These are phyloP conservation scores for Stichodactyla helianthus DNA, from an alignment of 64 coral and sea anemone species.

Conservation along the genomic window DNA sequence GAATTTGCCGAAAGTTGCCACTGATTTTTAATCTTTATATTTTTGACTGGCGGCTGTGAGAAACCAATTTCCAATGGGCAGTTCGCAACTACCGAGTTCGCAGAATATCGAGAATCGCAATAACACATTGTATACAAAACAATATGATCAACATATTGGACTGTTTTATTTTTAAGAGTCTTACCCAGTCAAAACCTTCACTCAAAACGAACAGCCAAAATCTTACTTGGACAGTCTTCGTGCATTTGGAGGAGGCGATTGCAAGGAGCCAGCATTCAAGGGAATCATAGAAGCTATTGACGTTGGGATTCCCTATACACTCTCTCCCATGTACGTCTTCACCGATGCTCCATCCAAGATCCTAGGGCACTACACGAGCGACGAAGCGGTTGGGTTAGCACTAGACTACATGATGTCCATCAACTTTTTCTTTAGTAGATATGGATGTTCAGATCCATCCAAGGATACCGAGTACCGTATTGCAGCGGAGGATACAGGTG, in stretches of 20 bases:
- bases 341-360: constrained; percentile 19
- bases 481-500: background rate
- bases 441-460: background rate
- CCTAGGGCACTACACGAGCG: background rate
- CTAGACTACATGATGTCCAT: background rate
- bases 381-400: background rate
- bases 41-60: too few species aligned
- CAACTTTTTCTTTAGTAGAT: constrained; percentile 22
- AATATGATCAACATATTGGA: too few species aligned
- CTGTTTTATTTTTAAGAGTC: background rate
- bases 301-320: background rate
- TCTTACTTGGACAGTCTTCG: background rate
- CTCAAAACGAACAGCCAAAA: background rate
- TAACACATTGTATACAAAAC: background rate
- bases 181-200: background rate
- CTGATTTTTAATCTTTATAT: too few species aligned
- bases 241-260: constrained; percentile 29
- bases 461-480: background rate
- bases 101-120: too few species aligned
- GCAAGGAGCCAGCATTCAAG: constrained; percentile 23
- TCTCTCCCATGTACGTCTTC: constrained; percentile 27
- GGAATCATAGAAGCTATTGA: constrained; percentile 22
- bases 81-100: too few species aligned
- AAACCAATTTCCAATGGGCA: too few species aligned
- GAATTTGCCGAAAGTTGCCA: too few species aligned